Conservation (phyloP, 2,113 vertebrate species). For the Grus americana region DNA sequence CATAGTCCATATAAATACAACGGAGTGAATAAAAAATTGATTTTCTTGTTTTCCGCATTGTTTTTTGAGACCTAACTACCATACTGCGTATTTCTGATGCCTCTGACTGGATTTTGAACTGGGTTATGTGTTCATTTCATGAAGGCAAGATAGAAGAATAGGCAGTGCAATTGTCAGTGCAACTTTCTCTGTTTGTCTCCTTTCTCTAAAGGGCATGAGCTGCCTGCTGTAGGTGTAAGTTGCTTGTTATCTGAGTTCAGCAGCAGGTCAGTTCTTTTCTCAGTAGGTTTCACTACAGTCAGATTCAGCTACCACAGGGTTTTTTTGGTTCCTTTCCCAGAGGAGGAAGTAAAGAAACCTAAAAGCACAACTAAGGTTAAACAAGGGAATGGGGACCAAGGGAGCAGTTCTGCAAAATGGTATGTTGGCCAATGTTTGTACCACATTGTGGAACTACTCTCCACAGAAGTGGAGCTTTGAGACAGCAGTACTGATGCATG, state of each 20-base stretch:
- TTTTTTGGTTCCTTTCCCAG: neutral
- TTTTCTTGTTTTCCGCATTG: neutral
- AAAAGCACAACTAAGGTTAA: neutral
- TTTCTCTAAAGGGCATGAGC: neutral
- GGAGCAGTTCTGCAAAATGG: neutral
- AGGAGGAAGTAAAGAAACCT: neutral
- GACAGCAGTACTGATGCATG: neutral
- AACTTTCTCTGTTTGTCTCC: neutral
- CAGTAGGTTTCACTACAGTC: neutral
- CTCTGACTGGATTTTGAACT: neutral
- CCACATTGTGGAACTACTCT: neutral
- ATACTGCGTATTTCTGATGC: neutral
- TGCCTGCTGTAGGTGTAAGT: neutral
- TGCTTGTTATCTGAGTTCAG: slow-evolving; percentile 29
- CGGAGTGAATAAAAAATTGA: neutral
- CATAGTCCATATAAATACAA: neutral
- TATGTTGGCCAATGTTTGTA: neutral
- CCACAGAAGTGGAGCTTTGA: neutral
- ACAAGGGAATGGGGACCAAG: neutral
- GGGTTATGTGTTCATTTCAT: slow-evolving; percentile 23
- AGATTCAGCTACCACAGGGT: neutral
- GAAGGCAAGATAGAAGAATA: neutral
- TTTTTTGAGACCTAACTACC: neutral
- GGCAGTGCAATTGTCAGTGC: neutral
- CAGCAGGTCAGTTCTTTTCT: slow-evolving; percentile 7